Percentiles rank a stretch among this genome's conserved stretches.
phyloP scores from a whole-genome alignment of 1,140 invertebrate species.

The Protaetia brevitarsis region DNA sequence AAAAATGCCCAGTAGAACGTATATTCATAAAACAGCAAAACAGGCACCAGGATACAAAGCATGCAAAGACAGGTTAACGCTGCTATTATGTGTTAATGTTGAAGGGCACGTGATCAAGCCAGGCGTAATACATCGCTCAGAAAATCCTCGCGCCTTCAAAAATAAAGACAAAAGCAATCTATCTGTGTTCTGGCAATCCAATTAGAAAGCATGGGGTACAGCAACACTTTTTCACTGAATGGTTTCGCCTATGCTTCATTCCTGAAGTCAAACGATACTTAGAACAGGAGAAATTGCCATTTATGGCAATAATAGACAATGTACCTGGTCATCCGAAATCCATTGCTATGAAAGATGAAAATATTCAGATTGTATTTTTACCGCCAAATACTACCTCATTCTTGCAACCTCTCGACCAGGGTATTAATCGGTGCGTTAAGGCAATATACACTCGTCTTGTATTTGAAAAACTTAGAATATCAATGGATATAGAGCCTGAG shows the following conservation, averaged over 20 bases:
- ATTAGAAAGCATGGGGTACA: constrained; percentile 36
- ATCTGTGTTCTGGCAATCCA: constrained; percentile 47
- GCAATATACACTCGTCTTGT: too few species aligned
- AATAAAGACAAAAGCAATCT: constrained; percentile 40
- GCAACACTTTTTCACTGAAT: constrained; percentile 30
- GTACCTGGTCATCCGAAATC: constrained; percentile 11
- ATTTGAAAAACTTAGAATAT: not conserved
- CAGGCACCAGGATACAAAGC: not conserved
- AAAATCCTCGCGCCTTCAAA: constrained; percentile 29
- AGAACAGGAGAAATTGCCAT: constrained; percentile 25
- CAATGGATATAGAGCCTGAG: not conserved
- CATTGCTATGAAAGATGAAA: not conserved
- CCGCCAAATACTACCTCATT: constrained; percentile 1
- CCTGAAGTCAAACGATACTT: constrained; percentile 25
- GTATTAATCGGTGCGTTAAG: too few species aligned
- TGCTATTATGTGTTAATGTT: too few species aligned
- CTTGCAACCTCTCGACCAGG: not conserved
- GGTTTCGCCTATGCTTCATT: constrained; percentile 32
- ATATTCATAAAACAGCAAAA: not conserved
- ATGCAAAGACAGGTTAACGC: not conserved
- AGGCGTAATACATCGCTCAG: too few species aligned
- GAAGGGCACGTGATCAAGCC: too few species aligned
- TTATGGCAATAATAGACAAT: constrained; percentile 29
- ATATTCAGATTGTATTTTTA: not conserved
- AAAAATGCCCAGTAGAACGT: not conserved